A percentile compares a stretch with the other conserved stretches of the same genome.
Conservation (phyloP, 1,140 invertebrate species). For the Araneus ventricosus region DNA sequence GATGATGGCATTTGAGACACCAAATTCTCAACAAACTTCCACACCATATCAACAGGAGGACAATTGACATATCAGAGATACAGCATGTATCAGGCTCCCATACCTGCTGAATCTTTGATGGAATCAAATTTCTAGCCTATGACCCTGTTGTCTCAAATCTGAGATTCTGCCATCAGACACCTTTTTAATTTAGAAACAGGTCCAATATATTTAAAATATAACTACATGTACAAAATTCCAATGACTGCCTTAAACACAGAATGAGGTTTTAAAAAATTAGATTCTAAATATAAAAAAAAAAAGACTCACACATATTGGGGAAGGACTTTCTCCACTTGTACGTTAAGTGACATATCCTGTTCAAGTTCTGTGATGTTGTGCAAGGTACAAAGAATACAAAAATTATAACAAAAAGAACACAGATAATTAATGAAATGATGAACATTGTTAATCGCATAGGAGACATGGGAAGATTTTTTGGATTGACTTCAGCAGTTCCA, state of each 20-base stretch:
- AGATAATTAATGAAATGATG: slow-evolving; percentile 63
- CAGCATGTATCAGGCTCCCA: too few species aligned
- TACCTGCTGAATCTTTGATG: too few species aligned
- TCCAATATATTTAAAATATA: too few species aligned
- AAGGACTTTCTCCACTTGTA: slow-evolving; percentile 43
- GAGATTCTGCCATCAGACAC: too few species aligned
- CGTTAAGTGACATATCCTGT: neutral
- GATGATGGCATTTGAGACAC: too few species aligned
- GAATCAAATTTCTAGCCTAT: too few species aligned
- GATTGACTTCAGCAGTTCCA: neutral
- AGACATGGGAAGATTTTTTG: slow-evolving; percentile 63
- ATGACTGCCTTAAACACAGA: neutral
- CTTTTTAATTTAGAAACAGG: too few species aligned
- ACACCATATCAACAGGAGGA: too few species aligned
- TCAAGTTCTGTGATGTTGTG: neutral
- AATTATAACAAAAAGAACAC: slow-evolving; percentile 69
- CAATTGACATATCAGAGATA: too few species aligned
- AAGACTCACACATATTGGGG: slow-evolving; percentile 64
- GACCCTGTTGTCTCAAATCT: too few species aligned
- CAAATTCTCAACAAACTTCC: too few species aligned
- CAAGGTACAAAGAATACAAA: slow-evolving; percentile 72
- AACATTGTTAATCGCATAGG: slow-evolving; percentile 53
- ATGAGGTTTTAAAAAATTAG: neutral
- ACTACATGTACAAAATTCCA: too few species aligned
- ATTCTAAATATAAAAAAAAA: neutral